Conservation (phyloP, 1,140 invertebrate genomes). For the Nasonia vitripennis region DNA sequence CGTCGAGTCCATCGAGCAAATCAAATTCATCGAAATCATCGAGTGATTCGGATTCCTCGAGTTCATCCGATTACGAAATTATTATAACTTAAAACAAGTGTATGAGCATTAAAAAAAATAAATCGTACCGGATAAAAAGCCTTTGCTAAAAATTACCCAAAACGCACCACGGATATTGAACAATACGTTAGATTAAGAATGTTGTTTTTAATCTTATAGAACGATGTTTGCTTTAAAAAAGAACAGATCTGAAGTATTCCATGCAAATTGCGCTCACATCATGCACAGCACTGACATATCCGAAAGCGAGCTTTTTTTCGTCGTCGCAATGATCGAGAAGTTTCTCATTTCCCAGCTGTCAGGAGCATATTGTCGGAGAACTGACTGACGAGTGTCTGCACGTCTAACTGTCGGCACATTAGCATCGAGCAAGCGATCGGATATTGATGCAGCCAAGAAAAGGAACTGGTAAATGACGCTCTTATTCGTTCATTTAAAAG, state of each 20-base stretch:
- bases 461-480: background rate
- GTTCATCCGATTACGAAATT: background rate
- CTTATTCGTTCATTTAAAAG: background rate
- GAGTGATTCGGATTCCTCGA: background rate
- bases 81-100: too few species aligned
- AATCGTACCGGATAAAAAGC: too few species aligned
- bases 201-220: too few species aligned
- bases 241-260: background rate
- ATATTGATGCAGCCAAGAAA: conserved; percentile 5
- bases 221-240: too few species aligned
- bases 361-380: conserved; percentile 56
- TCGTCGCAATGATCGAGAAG: conserved; percentile 52
- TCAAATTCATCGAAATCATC: background rate
- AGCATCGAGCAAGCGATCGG: conserved; percentile 41
- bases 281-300: conserved; percentile 7
- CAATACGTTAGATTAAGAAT: too few species aligned
- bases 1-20: background rate
- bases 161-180: too few species aligned
- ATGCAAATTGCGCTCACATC: background rate
- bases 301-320: conserved; percentile 50
- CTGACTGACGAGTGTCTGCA: conserved; percentile 52
- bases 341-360: conserved; percentile 58
- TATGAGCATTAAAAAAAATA: too few species aligned
- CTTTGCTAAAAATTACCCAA: too few species aligned
- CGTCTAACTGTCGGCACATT: conserved; percentile 41